Evolutionary conservation across 2,888 invertebrate species (phyloP), one percentile per base, ranked within the genome.

Genomic region (Drosophila incognita): DNA sequence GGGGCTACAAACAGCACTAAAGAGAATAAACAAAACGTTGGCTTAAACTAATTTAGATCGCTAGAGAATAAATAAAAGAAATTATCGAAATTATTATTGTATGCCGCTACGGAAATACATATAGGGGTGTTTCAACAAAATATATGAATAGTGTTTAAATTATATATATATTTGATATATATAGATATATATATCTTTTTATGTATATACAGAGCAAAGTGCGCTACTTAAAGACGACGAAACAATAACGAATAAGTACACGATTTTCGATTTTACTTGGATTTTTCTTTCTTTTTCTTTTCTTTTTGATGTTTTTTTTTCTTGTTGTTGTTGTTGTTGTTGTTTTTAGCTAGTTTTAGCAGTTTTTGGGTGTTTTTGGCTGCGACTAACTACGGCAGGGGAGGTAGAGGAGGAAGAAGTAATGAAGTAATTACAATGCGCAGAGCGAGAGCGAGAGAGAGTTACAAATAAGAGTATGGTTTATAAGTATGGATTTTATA

Each of bases 401-500:
- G 31, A 40, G 57, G 40, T 57, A 40, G 31, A 42, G 40, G 40
- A 42, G 70, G 58, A 71, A 64, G 69, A 62, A 46, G 29, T 46
- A 46, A 85, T 87, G 87, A 76, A 77, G 69, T 87, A 84, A 87
- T 82, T 85, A 85, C 85, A 85, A 85, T 85, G 84, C 84, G 75
- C 74, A 79, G 57, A 75, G 48, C 70, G 59, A 72, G 56, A 60
- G 51, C 48, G 65, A 24, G 33, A 56, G 15, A 51, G 18, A 60
- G 13, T 36, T 6, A 54, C 31, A 18, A 42, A 29, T 46, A 57
- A 56, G 46, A 52, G 29, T 31, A 49, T 36, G 56, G 13, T 53
- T n/a, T 38, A 73, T 54, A 60, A 49, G 46, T 51, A 66, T 35
- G 56, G 52, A 24, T 27, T 46, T 46, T 24, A 53, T 53, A 74